Conservation (phyloP, 2,113 vertebrate genomes). For the Glaucomys volans region DNA sequence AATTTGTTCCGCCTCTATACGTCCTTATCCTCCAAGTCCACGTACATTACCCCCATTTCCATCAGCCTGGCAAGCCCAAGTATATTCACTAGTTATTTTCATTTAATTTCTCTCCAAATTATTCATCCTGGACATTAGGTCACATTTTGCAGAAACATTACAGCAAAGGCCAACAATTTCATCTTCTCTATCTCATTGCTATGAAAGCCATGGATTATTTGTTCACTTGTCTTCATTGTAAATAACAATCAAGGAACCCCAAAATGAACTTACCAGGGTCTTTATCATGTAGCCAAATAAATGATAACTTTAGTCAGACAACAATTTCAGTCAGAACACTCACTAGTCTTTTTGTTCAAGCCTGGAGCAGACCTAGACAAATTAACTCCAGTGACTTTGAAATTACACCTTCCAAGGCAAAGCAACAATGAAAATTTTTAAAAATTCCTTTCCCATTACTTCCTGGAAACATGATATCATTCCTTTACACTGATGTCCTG, state of each 20-base stretch:
- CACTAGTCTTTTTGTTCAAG: not conserved
- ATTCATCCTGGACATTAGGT: not conserved
- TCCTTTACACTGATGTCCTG: not conserved
- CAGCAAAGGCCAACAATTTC: not conserved
- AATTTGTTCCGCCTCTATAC: not conserved
- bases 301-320: not conserved
- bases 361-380: not conserved
- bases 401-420: not conserved
- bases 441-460: not conserved
- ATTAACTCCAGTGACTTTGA: not conserved
- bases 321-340: not conserved
- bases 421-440: not conserved
- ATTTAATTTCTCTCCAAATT: not conserved
- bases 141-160: not conserved
- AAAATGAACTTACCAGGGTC: conserved; percentile 17
- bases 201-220: conserved; percentile 40
- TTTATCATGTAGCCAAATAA: not conserved
- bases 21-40: not conserved
- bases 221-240: not conserved
- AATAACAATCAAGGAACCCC: conserved; percentile 38
- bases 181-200: not conserved
- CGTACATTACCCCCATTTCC: not conserved
- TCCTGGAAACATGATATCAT: not conserved
- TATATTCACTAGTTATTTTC: not conserved
- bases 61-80: not conserved